Conservation (phyloP, 2,797 vertebrate species). For the Aulostomus chinensis region DNA sequence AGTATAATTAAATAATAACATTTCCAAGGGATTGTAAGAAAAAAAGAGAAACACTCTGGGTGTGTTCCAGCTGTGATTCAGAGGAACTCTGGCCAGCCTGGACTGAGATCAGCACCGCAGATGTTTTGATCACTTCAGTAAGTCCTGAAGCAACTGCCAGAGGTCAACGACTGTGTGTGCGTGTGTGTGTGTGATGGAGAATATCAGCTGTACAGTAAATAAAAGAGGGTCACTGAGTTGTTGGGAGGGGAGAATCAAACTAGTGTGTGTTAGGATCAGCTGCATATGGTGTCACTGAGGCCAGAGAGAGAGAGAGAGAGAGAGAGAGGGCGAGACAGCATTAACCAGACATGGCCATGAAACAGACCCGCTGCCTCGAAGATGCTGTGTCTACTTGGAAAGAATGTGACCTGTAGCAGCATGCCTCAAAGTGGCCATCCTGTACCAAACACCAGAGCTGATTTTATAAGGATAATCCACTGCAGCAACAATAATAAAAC, state of each 20-base stretch:
- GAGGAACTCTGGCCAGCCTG: constrained; percentile 34
- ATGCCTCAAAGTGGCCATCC: constrained; percentile 17
- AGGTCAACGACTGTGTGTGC: constrained; percentile 49
- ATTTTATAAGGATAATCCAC: too few species aligned
- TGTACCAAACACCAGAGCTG: background rate
- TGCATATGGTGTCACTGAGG: constrained; percentile 36
- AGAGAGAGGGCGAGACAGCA: constrained; percentile 32
- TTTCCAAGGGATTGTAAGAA: constrained; percentile 37
- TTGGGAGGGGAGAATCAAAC: constrained; percentile 17
- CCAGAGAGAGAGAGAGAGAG: constrained; percentile 24
- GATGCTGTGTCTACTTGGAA: constrained; percentile 48
- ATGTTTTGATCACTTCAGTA: constrained; percentile 56
- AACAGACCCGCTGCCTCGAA: constrained; percentile 35
- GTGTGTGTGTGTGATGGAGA: constrained; percentile 13
- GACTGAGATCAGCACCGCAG: constrained; percentile 41
- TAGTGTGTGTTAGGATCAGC: constrained; percentile 24
- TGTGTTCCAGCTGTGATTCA: constrained; percentile 18
- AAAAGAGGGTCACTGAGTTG: constrained; percentile 54
- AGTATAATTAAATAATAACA: background rate
- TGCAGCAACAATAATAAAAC: too few species aligned
- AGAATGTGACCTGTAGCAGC: constrained; percentile 57
- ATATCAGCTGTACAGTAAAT: constrained; percentile 56
- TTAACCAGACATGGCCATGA: constrained; percentile 41
- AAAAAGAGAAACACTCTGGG: constrained; percentile 5
- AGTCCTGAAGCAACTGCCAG: constrained; percentile 56